Evolutionary conservation across 2,888 invertebrate genomes (phyloP), one percentile per base, ranked within the genome.

Genomic region (Dynastes tityus): DNA sequence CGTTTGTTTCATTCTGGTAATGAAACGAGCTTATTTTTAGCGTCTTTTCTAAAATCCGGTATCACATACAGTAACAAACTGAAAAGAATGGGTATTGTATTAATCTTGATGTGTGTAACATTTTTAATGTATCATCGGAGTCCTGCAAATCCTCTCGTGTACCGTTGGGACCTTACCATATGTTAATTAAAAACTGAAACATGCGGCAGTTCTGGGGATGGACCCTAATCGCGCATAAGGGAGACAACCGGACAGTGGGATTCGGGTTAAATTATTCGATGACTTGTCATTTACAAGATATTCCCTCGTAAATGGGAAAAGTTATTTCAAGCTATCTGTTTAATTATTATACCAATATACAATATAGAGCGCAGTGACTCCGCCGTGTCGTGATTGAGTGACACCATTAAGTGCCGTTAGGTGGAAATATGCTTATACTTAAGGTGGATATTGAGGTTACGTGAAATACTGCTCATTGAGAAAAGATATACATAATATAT

Each of bases 171-270:
- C 73, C 45, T 74, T 27, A 49, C 29, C 49, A 40, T 61, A 74
- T 74, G 73, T 61, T 74, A 74, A 74, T 74, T 74, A 74, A 40
- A 74, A 63, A 61, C 61, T 45, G 61, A 74, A 74, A 45, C 49
- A 8, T 6, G 49, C 40, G 40, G 73, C 4, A n/a, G 45, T 49
- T 63, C 22, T 6, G 11, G 58, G 61, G 73, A 74, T 37, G 40
- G 61, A 45, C 61, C 45, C 61, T 61, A 61, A 74, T 61, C 73
- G 27, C 45, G 45, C 45, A 37, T 58, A 9, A 55, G 71, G 58
- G 71, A 55, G 37, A 2, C 8, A 8, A 16, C 27, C 40, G 27
- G 51, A 51, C 51, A 68, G 68, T 53, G 3, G 27, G 9, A 63
- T 63, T 63, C 63, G 29, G 32, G 32, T 63, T 27, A 51, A 49